Conservation (phyloP, 2,113 vertebrate species). For the Etheostoma spectabile region DNA sequence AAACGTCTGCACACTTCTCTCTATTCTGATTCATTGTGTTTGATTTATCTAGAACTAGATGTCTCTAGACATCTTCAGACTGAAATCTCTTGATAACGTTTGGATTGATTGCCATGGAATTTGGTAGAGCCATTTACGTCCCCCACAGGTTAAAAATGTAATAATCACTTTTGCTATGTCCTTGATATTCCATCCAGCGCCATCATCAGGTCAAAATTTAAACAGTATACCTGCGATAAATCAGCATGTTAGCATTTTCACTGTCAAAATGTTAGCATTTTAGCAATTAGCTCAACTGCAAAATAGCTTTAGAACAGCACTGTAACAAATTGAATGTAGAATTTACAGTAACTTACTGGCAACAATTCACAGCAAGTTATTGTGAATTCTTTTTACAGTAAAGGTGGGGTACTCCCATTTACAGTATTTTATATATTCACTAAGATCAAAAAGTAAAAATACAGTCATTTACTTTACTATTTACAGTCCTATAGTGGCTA, state of each 20-base stretch:
- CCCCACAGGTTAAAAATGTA: not conserved
- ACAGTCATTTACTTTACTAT: too few relatives aligned
- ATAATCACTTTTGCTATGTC: too few relatives aligned
- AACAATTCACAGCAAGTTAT: too few relatives aligned
- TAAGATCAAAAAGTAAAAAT: too few relatives aligned
- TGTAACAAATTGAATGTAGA: too few relatives aligned
- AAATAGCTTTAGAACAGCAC: not conserved
- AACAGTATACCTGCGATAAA: not conserved
- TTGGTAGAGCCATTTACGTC: not conserved
- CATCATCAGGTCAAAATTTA: not conserved
- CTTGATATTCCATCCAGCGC: not conserved
- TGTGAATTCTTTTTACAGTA: too few relatives aligned
- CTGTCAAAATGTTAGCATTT: not conserved
- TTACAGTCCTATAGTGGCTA: too few relatives aligned
- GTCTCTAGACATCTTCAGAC: not conserved
- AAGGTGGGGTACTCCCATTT: too few relatives aligned
- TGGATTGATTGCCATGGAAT: not conserved
- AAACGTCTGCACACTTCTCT: slow-evolving; percentile 3
- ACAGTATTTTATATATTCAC: too few relatives aligned
- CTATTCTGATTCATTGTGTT: too few relatives aligned
- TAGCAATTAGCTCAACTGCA: not conserved
- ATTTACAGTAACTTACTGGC: too few relatives aligned
- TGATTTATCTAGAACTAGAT: not conserved
- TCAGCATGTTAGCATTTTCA: not conserved
- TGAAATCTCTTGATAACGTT: not conserved